Base-by-base conservation (phyloP, 2,113 vertebrate genomes). In the Thunnus maccoyii region DNA sequence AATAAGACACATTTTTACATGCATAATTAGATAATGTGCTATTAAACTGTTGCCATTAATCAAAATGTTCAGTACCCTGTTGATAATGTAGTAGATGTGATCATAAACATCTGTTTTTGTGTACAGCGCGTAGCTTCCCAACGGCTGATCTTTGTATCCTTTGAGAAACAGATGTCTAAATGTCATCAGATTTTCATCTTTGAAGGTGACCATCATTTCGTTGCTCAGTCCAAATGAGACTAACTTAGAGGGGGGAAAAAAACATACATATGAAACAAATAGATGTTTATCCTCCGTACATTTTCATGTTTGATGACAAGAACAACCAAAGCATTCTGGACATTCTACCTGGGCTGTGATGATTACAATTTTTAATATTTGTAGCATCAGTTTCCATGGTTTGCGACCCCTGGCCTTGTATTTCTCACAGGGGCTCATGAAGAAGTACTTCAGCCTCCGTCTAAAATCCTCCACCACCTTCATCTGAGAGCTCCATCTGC, bases 401-500 rank as follows among this genome's bases (percentile, higher is more conserved):
- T 98, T 99, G 68, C 97, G 96, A 14, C 97, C 96, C 18, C 96
- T 94, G n/a, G 97, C 96, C 93, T 90, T 95, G 88, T 97, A 97
- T 86, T 99, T 99, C 85, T 99, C 97, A 86, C 97, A 99, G 0
- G 98, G 97, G 78, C 97, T 99, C 97, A 98, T 99, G 83, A 99
- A 99, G 89, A 97, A 99, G 91, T 97, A 98, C 76, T 98, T 98
- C 71, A 99, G 95, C 78, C 96, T 97, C 68, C 96, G 94, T 76
- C 96, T 96, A 89, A 99, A 96, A 73, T 96, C 93, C 56, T 98
- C 97, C 93, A 96, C 96, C 48, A 89, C 64, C 60, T 95, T 93
- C 0, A 93, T 13, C 18, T 5, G 22, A 1, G 54, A 67, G n/a
- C 72, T 82, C 81, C 89, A 92, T 72, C 61, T 25, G 63, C 75